These are phyloP conservation scores for Diplodus sargus DNA, from an alignment of 2,797 vertebrate genomes.

Conservation along the genomic window DNA sequence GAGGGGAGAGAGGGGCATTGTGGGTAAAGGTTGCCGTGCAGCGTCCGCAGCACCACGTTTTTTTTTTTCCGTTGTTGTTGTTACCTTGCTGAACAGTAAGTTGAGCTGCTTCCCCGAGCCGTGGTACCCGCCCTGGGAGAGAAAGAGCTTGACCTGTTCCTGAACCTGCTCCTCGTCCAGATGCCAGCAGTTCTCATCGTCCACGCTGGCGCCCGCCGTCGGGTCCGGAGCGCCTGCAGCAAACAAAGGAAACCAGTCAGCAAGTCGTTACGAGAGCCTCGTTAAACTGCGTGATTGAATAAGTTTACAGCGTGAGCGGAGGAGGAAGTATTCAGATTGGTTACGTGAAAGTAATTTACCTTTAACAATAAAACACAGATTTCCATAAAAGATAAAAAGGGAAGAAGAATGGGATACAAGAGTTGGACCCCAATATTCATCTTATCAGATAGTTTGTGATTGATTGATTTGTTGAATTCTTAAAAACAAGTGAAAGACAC, in stretches of 20 bases:
- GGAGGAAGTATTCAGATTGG: not conserved
- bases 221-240: constrained; percentile 94
- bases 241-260: constrained; percentile 9
- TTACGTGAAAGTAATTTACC: not conserved
- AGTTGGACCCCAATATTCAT: too few species aligned
- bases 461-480: too few species aligned
- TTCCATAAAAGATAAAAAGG: too few species aligned
- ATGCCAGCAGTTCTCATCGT: constrained; percentile 98
- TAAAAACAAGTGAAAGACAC: too few species aligned
- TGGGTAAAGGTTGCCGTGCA: constrained; percentile 17
- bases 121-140: constrained; percentile 97
- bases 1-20: not conserved
- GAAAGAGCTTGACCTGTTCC: constrained; percentile 97
- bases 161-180: constrained; percentile 98
- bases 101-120: constrained; percentile 98
- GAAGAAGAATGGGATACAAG: too few species aligned
- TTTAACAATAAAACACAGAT: too few species aligned
- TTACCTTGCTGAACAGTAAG: constrained; percentile 95
- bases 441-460: too few species aligned
- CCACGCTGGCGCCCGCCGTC: constrained; percentile 96
- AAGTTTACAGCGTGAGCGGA: not conserved
- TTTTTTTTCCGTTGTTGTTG: not conserved
- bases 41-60: rapidly evolving
- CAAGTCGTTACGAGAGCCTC: not conserved
- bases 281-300: not conserved